phyloP scores from a whole-genome alignment of 2,113 vertebrate genomes.

The Caracal caracal region DNA sequence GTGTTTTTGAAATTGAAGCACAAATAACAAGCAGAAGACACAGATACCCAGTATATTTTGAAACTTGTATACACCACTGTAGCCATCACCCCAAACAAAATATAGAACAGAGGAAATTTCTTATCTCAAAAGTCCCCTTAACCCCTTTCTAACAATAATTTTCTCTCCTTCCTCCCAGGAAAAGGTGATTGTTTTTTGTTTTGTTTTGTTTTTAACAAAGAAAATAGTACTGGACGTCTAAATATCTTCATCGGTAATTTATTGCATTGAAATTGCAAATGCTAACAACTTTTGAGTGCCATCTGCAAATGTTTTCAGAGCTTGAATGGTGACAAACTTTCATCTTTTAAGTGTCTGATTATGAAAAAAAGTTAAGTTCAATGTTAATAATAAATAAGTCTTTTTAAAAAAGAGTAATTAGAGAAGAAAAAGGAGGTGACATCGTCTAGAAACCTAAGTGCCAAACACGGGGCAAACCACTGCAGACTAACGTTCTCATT shows the following conservation, averaged over 20 bases:
- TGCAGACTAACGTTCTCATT: background rate
- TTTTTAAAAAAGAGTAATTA: background rate
- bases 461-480: background rate
- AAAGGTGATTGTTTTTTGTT: background rate
- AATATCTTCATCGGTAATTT: background rate
- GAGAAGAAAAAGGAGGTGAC: background rate
- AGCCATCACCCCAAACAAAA: background rate
- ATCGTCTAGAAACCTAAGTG: background rate
- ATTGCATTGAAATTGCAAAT: background rate
- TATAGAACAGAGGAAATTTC: background rate
- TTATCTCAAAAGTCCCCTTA: background rate
- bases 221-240: background rate
- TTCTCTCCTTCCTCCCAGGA: background rate
- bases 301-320: conserved; percentile 12
- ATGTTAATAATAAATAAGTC: background rate
- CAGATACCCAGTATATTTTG: background rate
- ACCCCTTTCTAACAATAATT: background rate
- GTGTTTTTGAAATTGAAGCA: background rate
- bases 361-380: background rate
- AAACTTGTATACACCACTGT: background rate
- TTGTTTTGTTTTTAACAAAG: background rate
- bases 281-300: background rate
- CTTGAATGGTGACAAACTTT: background rate
- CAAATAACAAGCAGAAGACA: background rate
- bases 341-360: background rate